These are phyloP conservation scores for Mesocricetus auratus DNA, from an alignment of 2,113 vertebrate species.

Conservation along the genomic window DNA sequence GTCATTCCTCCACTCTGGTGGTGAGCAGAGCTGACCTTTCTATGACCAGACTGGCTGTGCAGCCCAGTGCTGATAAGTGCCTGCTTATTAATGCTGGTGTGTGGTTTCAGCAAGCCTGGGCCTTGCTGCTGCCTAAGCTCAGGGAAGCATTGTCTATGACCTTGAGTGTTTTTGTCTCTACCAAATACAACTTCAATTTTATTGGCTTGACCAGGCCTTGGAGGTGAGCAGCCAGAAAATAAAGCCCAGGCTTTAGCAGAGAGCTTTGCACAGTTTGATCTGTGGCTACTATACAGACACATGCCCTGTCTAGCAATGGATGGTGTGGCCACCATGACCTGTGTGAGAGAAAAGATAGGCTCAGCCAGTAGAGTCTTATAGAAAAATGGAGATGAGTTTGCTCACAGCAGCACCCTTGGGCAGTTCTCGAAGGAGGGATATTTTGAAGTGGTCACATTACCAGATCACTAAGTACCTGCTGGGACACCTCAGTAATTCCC, in stretches of 20 bases:
- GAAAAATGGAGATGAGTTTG: too few relatives aligned
- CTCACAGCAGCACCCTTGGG: background rate
- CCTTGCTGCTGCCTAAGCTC: background rate
- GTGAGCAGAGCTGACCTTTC: background rate
- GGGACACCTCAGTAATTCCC: background rate
- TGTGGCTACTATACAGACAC: background rate
- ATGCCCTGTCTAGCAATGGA: background rate
- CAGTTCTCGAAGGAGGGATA: background rate
- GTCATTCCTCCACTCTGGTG: background rate
- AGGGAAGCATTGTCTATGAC: too few relatives aligned
- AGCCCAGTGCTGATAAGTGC: background rate
- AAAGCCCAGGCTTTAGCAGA: background rate
- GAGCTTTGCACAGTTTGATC: background rate
- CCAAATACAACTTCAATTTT: background rate
- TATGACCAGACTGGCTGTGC: background rate
- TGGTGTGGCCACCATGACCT: background rate
- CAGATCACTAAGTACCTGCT: background rate
- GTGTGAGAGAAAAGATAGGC: too few relatives aligned
- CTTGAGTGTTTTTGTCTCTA: background rate
- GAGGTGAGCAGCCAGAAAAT: background rate
- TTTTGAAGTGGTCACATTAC: background rate
- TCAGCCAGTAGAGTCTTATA: background rate
- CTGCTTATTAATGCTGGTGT: background rate
- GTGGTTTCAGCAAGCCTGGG: background rate
- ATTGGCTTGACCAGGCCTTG: background rate